Conservation (phyloP, 2,797 vertebrate genomes). For the Chiloscyllium punctatum region DNA sequence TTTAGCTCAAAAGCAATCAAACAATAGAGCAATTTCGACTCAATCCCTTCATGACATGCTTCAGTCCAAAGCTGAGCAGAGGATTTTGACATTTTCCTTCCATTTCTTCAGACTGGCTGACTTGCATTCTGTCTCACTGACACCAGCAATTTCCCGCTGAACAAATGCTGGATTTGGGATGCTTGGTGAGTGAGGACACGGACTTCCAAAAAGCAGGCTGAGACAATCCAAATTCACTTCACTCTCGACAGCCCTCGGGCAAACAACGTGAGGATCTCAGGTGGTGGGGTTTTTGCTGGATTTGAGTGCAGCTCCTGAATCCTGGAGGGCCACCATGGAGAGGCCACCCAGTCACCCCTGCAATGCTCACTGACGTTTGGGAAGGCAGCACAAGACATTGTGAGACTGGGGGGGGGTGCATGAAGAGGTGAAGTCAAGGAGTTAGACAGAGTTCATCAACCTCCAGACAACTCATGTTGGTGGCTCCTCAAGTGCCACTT, state of each 20-base stretch:
- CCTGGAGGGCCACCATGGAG: background rate
- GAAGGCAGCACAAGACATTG: background rate
- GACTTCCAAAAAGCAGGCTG: background rate
- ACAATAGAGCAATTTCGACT: background rate
- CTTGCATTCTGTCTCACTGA: background rate
- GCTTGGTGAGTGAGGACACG: background rate
- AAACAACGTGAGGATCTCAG: background rate
- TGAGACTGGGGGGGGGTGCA: no score
- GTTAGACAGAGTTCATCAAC: no score
- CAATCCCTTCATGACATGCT: background rate
- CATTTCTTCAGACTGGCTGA: background rate
- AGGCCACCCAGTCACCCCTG: background rate
- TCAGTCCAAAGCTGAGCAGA: background rate
- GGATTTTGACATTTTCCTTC: background rate
- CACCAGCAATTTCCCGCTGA: background rate
- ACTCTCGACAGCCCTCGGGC: background rate
- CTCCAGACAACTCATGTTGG: no score
- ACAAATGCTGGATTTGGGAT: background rate
- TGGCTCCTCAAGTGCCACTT: no score
- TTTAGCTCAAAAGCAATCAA: slow-evolving; percentile 1
- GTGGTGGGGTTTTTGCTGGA: background rate
- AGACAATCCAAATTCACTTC: background rate
- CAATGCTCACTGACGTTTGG: background rate
- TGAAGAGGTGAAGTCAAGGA: no score
- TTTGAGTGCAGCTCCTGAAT: background rate